A percentile compares a stretch with the other conserved stretches of the same genome.
Conservation (phyloP, 2,888 invertebrate species). For the Pseudanteris insignis region DNA sequence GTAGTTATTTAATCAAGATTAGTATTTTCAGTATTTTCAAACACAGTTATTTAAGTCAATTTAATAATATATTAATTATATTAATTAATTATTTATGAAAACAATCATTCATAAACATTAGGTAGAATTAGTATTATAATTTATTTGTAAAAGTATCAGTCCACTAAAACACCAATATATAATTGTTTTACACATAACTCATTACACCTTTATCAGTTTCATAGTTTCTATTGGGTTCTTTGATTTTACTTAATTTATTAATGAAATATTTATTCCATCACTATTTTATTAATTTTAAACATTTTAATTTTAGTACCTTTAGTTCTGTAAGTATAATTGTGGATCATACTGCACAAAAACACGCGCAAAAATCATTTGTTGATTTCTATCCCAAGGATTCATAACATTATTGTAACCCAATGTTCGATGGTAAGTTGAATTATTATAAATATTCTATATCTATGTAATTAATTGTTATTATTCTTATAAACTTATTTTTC, state of each 20-base stretch:
- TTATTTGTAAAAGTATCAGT: too few relatives aligned
- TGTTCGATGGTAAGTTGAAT: constrained; percentile 65
- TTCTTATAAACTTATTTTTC: too few relatives aligned
- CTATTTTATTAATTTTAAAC: too few relatives aligned
- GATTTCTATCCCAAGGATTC: constrained; percentile 58
- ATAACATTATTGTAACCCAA: constrained; percentile 55
- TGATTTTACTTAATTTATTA: neutral
- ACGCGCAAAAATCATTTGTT: constrained; percentile 52
- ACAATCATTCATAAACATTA: too few relatives aligned
- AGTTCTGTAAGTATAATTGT: constrained; percentile 58
- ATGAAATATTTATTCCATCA: constrained; percentile 6
- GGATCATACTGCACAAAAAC: constrained; percentile 42
- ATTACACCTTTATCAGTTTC: neutral
- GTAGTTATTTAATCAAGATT: too few relatives aligned
- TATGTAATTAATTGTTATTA: too few relatives aligned
- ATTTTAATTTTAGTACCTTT: constrained; percentile 54
- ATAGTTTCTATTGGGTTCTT: neutral
- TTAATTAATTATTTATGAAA: too few relatives aligned
- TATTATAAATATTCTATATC: too few relatives aligned
- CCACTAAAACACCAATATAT: too few relatives aligned
- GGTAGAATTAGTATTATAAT: too few relatives aligned
- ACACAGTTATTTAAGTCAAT: neutral
- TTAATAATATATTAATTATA: too few relatives aligned
- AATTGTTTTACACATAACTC: neutral
- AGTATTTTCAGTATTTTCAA: neutral